Evolutionary conservation across 2,888 invertebrate species (phyloP), one percentile per base, ranked within the genome.

Genomic region (Allygus modestus): DNA sequence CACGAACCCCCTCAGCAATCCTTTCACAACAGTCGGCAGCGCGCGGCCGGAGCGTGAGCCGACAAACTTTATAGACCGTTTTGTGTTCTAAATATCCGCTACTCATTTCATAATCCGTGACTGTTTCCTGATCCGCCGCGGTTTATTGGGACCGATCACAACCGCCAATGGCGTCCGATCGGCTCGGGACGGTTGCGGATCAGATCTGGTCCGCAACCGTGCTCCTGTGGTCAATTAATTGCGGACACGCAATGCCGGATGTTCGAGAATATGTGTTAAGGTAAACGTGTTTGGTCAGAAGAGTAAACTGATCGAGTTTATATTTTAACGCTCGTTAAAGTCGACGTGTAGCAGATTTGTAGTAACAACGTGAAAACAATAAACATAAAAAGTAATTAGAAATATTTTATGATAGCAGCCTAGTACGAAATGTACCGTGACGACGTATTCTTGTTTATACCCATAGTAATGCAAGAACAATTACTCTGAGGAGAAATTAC

Each of bases 61-160:
- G 31, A 58, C 33, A 4, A 79, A 33, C 79, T 79, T 79, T 79
- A 79, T 58, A 33, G 58, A n/a, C 79, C 37, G 15, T 58, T 58
- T 79, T 58, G 79, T 58, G 58, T 20, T 54, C 79, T 79, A 79
- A 79, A 79, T 79, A 79, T 58, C 58, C 79, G 79, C 79, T 79
- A 79, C 79, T 37, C 79, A 58, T 79, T 79, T 79, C 79, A 79
- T 79, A 79, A 79, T 46, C 75, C 28, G 43, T 79, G 79, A 79
- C 79, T 51, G 54, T 54, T 77, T 58, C 79, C 37, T 54, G 58
- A 54, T 79, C 23, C 37, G 5, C 58, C n/a, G 2, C 28, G 51
- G 51, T 77, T 73, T 69, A 69, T 33, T 33, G 41, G 73, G 20
- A 41, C n/a, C 69, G 69, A 69, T 73, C 37, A 20, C 73, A 43